Percentiles rank a stretch among this genome's conserved stretches.
These are phyloP conservation scores for Dasysyrphus tricinctus DNA, from an alignment of 2,888 invertebrate species.

Conservation along the genomic window DNA sequence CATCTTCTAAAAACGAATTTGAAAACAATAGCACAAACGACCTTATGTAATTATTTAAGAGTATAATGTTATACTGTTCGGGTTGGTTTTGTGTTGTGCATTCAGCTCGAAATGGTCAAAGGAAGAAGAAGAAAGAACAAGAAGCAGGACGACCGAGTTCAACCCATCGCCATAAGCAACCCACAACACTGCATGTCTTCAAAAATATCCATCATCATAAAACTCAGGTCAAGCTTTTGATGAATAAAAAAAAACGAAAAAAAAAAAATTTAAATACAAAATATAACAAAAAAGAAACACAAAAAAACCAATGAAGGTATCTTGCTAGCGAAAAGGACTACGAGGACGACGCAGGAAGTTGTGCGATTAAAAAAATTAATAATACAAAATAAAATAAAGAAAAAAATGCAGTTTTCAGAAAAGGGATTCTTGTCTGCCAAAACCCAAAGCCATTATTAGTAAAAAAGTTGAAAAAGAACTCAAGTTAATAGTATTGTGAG, in stretches of 20 bases:
- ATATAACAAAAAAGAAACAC: neutral
- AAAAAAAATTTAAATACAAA: neutral
- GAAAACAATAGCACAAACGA: constrained; percentile 66
- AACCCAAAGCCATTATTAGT: neutral
- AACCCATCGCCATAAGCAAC: too few species aligned
- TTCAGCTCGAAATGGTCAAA: constrained; percentile 18
- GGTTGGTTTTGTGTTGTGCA: constrained; percentile 6
- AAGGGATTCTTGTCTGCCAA: neutral
- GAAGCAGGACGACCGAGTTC: neutral
- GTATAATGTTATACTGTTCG: constrained; percentile 45
- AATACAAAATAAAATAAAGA: neutral
- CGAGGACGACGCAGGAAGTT: neutral
- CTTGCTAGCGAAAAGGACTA: neutral
- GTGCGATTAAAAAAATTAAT: neutral
- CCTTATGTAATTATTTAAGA: constrained; percentile 59
- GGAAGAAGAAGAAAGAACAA: constrained; percentile 6
- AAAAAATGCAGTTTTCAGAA: neutral
- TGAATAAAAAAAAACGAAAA: constrained; percentile 1
- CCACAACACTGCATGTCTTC: neutral
- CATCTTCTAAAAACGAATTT: constrained; percentile 56
- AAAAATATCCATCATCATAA: neutral
- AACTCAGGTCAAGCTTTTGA: constrained; percentile 1
- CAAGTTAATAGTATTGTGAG: neutral
- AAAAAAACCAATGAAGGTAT: neutral
- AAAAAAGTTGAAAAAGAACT: neutral